Evolutionary conservation across 1,140 invertebrate species (phyloP), one percentile per base, ranked within the genome.

Genomic region (Ips typographus): DNA sequence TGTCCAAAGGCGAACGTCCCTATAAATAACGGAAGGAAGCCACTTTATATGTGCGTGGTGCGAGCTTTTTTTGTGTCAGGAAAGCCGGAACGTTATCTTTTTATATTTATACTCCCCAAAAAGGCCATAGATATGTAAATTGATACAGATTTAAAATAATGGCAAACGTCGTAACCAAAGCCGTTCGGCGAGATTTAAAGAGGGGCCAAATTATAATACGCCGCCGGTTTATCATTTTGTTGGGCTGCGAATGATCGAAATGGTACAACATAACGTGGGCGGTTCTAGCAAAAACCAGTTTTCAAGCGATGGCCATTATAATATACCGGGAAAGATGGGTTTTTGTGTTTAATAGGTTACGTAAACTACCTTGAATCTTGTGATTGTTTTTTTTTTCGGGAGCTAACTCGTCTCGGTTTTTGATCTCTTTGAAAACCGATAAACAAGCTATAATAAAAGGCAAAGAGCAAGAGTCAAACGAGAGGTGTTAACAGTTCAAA

Each of bases 61-160:
- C 7, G n/a, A 8, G 47, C 22, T 49, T 49, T 22, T 22, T 56
- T 56, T 56, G 7, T 49, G 44, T 8, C 44, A 7, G n/a, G 7
- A 56, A 56, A 56, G 37, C n/a, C 7, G 38, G 38, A 56, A 49
- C 22, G 53, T 56, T 36, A 56, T 56, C 53, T 56, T 56, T 56
- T 56, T n/a, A 38, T 37, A 56, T 56, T 56, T 56, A 56, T 56
- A 56, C 39, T 22, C 22, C 22, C 22, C 53, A 38, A 56, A 56
- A 56, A 36, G 53, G 22, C 37, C 53, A 56, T 56, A 56, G 53
- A 56, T 56, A 56, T 56, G 53, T 38, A 56, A 56, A 56, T 56
- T 56, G 6, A 56, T 56, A 56, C 53, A 56, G 53, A 56, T 36
- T 36, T 38, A 56, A 56, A 56, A 56, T 56, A 56, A 56, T 56